A percentile compares a stretch with the other conserved stretches of the same genome.
phyloP scores from a whole-genome alignment of 2,888 invertebrate species.

The Priocnemis perturbator region DNA sequence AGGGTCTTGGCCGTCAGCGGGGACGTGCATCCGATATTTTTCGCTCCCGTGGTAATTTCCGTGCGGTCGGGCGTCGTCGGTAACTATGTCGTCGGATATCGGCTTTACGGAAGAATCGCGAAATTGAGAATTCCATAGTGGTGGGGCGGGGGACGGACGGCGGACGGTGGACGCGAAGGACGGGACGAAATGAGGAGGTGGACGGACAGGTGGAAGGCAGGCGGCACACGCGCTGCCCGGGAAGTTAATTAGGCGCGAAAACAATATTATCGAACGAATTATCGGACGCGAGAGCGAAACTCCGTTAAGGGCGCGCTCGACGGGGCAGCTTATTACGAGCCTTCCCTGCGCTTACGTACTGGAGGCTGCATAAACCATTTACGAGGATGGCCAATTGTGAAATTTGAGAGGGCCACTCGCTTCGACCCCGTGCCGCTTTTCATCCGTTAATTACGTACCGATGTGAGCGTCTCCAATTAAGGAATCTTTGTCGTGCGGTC shows the following conservation, averaged over 20 bases:
- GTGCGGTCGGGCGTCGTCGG: conserved; percentile 16
- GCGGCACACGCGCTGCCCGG: conserved; percentile 29
- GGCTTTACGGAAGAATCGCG: conserved; percentile 39
- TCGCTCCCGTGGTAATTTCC: conserved; percentile 30
- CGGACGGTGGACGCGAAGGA: conserved; percentile 25
- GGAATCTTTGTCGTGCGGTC: too few species aligned
- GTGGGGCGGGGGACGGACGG: background rate
- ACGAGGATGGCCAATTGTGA: conserved; percentile 37
- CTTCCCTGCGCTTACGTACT: conserved; percentile 33
- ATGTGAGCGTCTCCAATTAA: too few species aligned
- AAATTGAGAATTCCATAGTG: conserved; percentile 44
- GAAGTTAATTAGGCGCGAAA: conserved; percentile 61
- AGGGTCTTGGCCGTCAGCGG: too few species aligned
- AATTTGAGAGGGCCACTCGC: background rate
- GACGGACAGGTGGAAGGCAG: background rate
- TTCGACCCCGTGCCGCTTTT: background rate
- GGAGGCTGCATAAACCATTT: conserved; percentile 45
- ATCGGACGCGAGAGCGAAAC: conserved; percentile 56
- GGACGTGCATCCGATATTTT: too few species aligned
- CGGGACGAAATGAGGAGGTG: background rate
- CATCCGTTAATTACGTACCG: too few species aligned
- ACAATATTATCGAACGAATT: conserved; percentile 64
- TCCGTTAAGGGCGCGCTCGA: conserved; percentile 52
- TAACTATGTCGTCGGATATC: conserved; percentile 43
- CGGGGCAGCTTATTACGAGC: conserved; percentile 46